Conservation (phyloP, 2,113 vertebrate genomes). For the Stercorarius parasiticus region DNA sequence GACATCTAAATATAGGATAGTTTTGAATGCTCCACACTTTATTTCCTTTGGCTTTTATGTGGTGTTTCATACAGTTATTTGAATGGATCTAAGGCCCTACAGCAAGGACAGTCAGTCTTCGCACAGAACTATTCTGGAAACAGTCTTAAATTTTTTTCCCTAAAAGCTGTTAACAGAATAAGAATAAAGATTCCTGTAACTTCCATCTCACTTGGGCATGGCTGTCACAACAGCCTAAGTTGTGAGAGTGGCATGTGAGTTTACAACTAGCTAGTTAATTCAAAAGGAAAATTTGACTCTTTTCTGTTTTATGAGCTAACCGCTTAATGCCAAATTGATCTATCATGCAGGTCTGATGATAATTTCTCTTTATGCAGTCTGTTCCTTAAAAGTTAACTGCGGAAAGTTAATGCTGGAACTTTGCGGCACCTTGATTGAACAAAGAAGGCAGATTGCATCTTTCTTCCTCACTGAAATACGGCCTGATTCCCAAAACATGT, state of each 20-base stretch:
- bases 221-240: background rate
- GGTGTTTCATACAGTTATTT: background rate
- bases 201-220: background rate
- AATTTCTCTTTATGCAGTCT: background rate
- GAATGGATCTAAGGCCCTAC: background rate
- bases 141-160: background rate
- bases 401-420: background rate
- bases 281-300: background rate
- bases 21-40: background rate
- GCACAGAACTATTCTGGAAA: background rate
- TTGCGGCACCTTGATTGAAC: background rate
- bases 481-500: background rate
- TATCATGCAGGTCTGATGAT: background rate
- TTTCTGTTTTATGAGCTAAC: background rate
- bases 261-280: background rate
- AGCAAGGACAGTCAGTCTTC: background rate
- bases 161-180: background rate
- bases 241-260: background rate
- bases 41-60: slow-evolving; percentile 35
- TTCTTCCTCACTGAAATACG: background rate
- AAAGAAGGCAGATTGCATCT: background rate
- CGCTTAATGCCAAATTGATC: background rate
- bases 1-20: background rate
- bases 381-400: background rate
- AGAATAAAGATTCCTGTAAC: background rate